A percentile compares a stretch with the other conserved stretches of the same genome.
These are phyloP conservation scores for Trichopria drosophilae DNA, from an alignment of 2,888 invertebrate species.

Conservation along the genomic window DNA sequence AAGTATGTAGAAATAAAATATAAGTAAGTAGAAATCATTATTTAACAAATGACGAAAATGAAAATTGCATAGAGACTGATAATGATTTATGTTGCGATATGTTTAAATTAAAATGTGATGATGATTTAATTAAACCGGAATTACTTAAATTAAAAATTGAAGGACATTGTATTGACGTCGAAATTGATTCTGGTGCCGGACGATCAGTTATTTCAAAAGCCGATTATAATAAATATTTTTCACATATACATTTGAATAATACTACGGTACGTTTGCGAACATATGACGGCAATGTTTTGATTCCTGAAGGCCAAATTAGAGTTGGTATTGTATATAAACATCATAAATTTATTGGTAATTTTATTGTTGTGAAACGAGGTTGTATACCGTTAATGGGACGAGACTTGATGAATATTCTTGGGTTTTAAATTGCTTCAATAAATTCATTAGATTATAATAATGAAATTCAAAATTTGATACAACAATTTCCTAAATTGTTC, in stretches of 20 bases:
- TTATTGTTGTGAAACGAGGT: slow-evolving; percentile 27
- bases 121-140: slow-evolving; percentile 5
- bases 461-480: no score
- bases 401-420: no score
- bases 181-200: slow-evolving; percentile 42
- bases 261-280: slow-evolving; percentile 20
- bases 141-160: slow-evolving; percentile 32
- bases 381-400: slow-evolving; percentile 24
- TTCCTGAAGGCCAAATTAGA: slow-evolving; percentile 26
- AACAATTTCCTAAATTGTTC: no score
- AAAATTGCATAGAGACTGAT: no score
- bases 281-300: slow-evolving; percentile 25
- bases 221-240: slow-evolving; percentile 6
- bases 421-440: no score
- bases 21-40: no score
- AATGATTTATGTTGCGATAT: no score
- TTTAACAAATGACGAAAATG: no score
- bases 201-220: slow-evolving; percentile 29
- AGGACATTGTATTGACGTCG: slow-evolving; percentile 35
- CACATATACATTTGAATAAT: slow-evolving; percentile 1
- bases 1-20: slow-evolving; percentile 11
- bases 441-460: no score
- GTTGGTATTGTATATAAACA: slow-evolving; percentile 19
- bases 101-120: no score
- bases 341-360: slow-evolving; percentile 4